Evolutionary conservation across 2,797 vertebrate genomes (phyloP), one percentile per base, ranked within the genome.

Genomic region (Oreochromis grahami): DNA sequence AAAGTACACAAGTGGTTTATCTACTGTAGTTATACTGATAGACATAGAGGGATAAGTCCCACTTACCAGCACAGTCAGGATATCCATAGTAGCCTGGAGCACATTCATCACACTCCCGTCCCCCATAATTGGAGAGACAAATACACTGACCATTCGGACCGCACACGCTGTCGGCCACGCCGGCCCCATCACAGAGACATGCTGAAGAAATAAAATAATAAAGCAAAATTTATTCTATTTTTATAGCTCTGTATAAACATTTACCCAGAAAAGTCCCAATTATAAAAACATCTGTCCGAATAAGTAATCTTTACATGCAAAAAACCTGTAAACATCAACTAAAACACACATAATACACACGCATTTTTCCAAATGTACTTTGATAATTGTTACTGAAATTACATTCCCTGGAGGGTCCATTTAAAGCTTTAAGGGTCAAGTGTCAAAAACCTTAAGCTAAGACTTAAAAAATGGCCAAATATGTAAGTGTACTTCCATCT

Each of bases 81-180:
- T 96, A 97, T 72, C 94, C 92, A 81, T 97, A 96, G 93, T 95
- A 96, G 77, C 96, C 96, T 2, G 87, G 87, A 34, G 95, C 95
- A 12, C 96, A 97, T 24, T 87, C 90, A 4, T 95, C 93, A 91
- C 97, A 97, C 41, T 88, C 92, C 63, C 65, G 84, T 19, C 97
- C 96, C 7, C 84, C 86, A 2, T 93, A 97, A 88, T 93, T 96
- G 10, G 79, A 77, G 4, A 15, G 92, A 87, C 97, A 97, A 24
- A n/a, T 70, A 85, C 97, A 97, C 72, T 94, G 95, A 41, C 96
- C 96, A 14, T 9, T 72, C 5, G 87, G 87, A 77, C 76, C 86
- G 84, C 96, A 96, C 6, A 74, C 65, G 3, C 55, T 85, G 78
- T 94, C 95, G 32, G 91, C 34, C 8, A 94, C 96, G 41, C 97